A percentile compares a stretch with the other conserved stretches of the same genome.
Conservation (phyloP, 2,797 vertebrate species). For the Glyptemys insculpta region DNA sequence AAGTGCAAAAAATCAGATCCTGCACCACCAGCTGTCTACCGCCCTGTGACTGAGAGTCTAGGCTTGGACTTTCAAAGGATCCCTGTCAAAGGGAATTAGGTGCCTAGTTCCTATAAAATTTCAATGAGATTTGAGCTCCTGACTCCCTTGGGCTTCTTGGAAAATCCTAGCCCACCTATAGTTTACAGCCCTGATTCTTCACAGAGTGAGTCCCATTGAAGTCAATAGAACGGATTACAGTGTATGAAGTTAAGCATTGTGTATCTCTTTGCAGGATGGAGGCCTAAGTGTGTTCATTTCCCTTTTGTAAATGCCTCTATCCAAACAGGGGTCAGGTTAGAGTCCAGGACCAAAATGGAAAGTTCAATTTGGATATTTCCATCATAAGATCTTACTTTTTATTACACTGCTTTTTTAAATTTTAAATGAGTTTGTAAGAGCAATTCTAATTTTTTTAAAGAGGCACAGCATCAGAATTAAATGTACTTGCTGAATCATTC, state of each 20-base stretch:
- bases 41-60: background rate
- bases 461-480: background rate
- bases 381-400: background rate
- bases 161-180: background rate
- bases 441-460: background rate
- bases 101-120: background rate
- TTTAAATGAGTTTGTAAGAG: background rate
- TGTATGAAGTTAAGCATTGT: background rate
- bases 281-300: background rate
- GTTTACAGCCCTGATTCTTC: background rate
- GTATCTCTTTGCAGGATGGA: background rate
- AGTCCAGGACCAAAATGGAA: background rate
- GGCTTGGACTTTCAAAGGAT: background rate
- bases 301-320: background rate
- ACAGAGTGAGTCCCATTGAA: background rate
- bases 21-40: background rate
- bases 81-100: background rate
- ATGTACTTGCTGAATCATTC: background rate
- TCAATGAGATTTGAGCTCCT: background rate
- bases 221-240: background rate
- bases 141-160: background rate
- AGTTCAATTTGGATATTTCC: background rate
- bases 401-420: background rate
- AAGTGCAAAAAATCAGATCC: background rate
- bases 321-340: background rate